These are phyloP conservation scores for Callionymus lyra DNA, from an alignment of 2,113 vertebrate species.

Conservation along the genomic window DNA sequence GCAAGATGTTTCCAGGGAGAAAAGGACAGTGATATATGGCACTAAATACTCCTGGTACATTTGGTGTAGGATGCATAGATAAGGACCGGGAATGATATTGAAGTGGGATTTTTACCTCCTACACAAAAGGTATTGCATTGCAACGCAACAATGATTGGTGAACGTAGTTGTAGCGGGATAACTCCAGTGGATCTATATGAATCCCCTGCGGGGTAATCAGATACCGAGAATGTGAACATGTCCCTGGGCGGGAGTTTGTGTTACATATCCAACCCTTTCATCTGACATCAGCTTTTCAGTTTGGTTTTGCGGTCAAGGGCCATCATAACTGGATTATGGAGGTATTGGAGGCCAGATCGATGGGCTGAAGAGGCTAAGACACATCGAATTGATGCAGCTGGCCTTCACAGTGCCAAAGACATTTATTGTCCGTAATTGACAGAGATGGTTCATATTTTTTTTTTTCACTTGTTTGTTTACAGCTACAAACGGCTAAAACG, in stretches of 20 bases:
- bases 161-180: constrained; percentile 24
- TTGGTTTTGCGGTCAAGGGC: constrained; percentile 47
- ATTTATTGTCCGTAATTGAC: constrained; percentile 59
- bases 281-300: constrained; percentile 55
- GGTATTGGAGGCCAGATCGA: constrained; percentile 45
- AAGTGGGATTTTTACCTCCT: constrained; percentile 9
- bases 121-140: constrained; percentile 33
- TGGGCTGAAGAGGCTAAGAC: constrained; percentile 34
- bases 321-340: constrained; percentile 45
- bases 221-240: constrained; percentile 50
- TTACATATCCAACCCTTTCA: constrained; percentile 56
- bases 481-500: too few relatives aligned
- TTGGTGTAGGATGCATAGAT: constrained; percentile 9
- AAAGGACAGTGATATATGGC: constrained; percentile 3
- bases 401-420: constrained; percentile 45
- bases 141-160: constrained; percentile 43
- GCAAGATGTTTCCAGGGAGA: not conserved
- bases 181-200: constrained; percentile 50
- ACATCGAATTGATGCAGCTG: constrained; percentile 48
- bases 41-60: constrained; percentile 2
- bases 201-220: constrained; percentile 39
- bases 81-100: constrained; percentile 25
- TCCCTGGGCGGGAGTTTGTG: constrained; percentile 47
- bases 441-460: constrained; percentile 53
- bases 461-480: constrained; percentile 29